Evolutionary conservation across 2,888 invertebrate genomes (phyloP).

Genomic region (Sphaerophoria taeniata): DNA sequence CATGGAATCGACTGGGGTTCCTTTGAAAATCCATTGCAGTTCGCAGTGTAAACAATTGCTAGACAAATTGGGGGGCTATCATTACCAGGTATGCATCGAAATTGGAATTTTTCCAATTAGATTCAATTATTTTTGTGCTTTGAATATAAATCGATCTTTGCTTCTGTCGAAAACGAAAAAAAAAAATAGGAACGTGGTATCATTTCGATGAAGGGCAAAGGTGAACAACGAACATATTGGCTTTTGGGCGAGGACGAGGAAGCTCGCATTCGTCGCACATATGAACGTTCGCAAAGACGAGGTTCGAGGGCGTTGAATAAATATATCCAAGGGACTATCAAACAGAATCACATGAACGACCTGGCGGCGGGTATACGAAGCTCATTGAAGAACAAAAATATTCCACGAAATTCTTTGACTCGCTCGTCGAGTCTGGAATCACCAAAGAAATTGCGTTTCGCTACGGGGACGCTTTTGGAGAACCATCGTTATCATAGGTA

Average conservation of each 20-base stretch:
- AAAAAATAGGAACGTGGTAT: conserved; percentile 86
- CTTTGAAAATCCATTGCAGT: conserved; percentile 93
- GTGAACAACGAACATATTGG: conserved; percentile 93
- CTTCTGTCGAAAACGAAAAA: conserved; percentile 81
- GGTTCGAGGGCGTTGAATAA: conserved; percentile 82
- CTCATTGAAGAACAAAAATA: conserved; percentile 88
- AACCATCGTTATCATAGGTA: conserved; percentile 83
- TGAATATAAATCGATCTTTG: neutral
- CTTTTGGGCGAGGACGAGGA: conserved; percentile 89
- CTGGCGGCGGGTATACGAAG: conserved; percentile 84
- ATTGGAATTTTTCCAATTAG: neutral
- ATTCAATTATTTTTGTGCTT: conserved; percentile 1
- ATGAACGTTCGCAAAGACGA: conserved; percentile 84
- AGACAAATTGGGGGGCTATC: conserved; percentile 89
- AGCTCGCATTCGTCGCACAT: conserved; percentile 84
- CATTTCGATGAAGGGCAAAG: conserved; percentile 92
- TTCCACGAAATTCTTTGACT: conserved; percentile 84
- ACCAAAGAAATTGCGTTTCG: conserved; percentile 91
- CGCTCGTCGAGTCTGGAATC: conserved; percentile 93
- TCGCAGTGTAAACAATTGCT: conserved; percentile 88
- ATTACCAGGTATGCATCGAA: conserved; percentile 79
- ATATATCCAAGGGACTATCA: conserved; percentile 81
- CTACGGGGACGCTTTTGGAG: conserved; percentile 87
- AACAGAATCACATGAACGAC: conserved; percentile 78
- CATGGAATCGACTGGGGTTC: conserved; percentile 93